Base-by-base conservation (phyloP, 2,888 invertebrate species). In the Petrolisthes manimaculis region DNA sequence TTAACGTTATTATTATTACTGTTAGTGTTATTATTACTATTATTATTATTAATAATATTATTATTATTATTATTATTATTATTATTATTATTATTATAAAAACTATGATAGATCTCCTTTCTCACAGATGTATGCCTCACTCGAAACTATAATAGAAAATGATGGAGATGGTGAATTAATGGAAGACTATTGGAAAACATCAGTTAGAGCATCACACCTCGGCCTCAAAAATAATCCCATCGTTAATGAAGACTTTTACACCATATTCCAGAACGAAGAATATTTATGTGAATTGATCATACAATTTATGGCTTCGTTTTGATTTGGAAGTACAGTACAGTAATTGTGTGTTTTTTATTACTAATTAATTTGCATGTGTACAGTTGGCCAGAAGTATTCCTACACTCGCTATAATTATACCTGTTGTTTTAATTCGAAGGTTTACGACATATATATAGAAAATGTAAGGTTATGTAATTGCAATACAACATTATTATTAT, bases 221-320 rank as follows among this genome's bases (percentile, higher is more conserved):
- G 74, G 75, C 56, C 55, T 81, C 51, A 4, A 75, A 56, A 61
- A 86, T 3, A 54, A 71, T 8, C 86, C 86, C 0, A 12, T 86
- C 37, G 75, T 56, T 21, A 81, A 74, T 5, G 86, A 81, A 51
- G 51, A 86, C 53, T 74, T 37, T 51, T 51, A 81, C 4, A 3
- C 75, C 24, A 81, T 81, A 21, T 86, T 56, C 61, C 81, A n/a
- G n/a, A 86, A 86, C 51, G 86, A 86, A 6, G 81, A 80, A 6
- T 86, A 86, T 51, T 54, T 86, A 53, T 21, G 69, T 1, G 86
- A 86, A 56, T 55, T 86, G 51, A 56, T 81, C 18, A 81, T 86
- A 3, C 37, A 81, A 56, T 69, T 86, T 9, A 74, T 86, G 51
- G 71, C 75, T 21, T 51, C 84, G 9, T 78, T 78, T 54, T 84